Conservation (phyloP, 2,797 vertebrate species). For the Simalia tracyae region DNA sequence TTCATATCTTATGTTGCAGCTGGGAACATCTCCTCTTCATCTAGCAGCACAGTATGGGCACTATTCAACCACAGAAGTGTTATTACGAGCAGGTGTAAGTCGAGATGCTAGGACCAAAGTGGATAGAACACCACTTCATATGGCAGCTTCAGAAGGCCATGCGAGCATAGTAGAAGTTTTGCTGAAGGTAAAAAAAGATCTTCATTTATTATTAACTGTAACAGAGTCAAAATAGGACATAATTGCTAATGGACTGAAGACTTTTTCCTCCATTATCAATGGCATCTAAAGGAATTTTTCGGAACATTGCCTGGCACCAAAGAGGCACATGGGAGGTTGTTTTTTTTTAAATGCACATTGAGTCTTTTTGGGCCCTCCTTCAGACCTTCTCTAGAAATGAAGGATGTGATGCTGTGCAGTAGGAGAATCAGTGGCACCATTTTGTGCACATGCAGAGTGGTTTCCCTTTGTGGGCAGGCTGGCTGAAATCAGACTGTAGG, state of each 20-base stretch:
- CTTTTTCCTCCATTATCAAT: neutral
- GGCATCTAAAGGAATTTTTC: neutral
- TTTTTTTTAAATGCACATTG: neutral
- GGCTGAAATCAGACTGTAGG: neutral
- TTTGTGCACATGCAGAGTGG: neutral
- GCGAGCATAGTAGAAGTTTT: slow-evolving; percentile 86
- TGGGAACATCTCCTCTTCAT: slow-evolving; percentile 88
- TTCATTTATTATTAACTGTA: slow-evolving; percentile 9
- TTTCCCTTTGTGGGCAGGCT: neutral
- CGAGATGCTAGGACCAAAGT: slow-evolving; percentile 88
- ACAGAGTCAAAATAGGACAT: neutral
- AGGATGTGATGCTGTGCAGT: neutral
- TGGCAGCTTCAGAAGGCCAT: slow-evolving; percentile 87
- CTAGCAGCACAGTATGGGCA: slow-evolving; percentile 86
- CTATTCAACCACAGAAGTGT: slow-evolving; percentile 86
- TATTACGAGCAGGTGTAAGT: slow-evolving; percentile 85
- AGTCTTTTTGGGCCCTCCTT: neutral
- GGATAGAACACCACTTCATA: slow-evolving; percentile 85
- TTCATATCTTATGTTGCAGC: slow-evolving; percentile 54
- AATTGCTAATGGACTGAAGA: neutral
- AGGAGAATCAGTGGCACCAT: neutral
- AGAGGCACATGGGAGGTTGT: neutral
- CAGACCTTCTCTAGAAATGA: neutral
- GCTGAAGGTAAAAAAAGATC: slow-evolving; percentile 76
- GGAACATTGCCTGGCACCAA: neutral